Conservation (phyloP, 2,888 invertebrate genomes). For the Callimorpha dominula region DNA sequence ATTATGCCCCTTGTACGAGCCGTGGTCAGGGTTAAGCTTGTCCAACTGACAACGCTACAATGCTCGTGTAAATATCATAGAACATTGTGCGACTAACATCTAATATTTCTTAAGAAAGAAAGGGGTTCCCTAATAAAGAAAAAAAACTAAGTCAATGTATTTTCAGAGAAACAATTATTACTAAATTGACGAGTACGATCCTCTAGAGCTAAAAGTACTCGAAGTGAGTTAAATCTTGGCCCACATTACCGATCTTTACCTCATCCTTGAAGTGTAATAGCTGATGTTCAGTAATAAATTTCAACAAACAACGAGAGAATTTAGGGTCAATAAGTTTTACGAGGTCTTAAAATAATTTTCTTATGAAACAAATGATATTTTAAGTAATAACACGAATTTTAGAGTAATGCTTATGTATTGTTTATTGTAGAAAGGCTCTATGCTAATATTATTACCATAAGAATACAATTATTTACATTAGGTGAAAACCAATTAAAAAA, state of each 20-base stretch:
- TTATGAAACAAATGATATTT: slow-evolving; percentile 18
- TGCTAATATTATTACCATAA: neutral
- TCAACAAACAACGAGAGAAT: slow-evolving; percentile 15
- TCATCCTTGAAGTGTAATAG: slow-evolving; percentile 21
- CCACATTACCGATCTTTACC: neutral
- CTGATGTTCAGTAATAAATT: slow-evolving; percentile 23
- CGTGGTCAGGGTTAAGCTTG: slow-evolving; percentile 32
- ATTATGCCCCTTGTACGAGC: slow-evolving; percentile 32
- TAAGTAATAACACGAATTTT: slow-evolving; percentile 12
- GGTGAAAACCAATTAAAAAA: neutral
- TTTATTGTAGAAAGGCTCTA: slow-evolving; percentile 6
- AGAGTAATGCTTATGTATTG: slow-evolving; percentile 17
- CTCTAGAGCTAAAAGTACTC: neutral
- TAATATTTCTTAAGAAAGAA: slow-evolving; percentile 21
- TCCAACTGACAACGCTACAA: slow-evolving; percentile 36
- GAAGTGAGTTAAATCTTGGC: neutral
- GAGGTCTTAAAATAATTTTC: slow-evolving; percentile 29
- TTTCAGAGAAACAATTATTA: neutral
- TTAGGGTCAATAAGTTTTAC: slow-evolving; percentile 20
- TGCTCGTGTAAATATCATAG: slow-evolving; percentile 36
- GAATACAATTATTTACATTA: neutral
- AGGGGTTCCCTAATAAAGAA: neutral
- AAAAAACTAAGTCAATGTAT: neutral
- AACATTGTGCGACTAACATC: slow-evolving; percentile 25
- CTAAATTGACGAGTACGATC: neutral